phyloP scores from a whole-genome alignment of 2,888 invertebrate species.

The Zygothrica quintamaculata region DNA sequence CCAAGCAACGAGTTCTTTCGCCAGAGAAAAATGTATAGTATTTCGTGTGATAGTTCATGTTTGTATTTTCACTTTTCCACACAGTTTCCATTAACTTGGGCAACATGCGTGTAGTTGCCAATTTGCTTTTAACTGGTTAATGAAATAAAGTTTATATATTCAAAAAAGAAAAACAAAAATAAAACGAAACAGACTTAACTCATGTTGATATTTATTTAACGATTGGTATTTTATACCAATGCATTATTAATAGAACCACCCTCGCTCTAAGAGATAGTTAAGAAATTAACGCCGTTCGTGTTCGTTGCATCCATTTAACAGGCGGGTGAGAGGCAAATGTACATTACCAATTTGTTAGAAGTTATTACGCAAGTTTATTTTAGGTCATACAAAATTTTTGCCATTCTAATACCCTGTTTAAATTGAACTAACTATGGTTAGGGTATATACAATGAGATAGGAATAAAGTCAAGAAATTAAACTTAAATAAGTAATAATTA shows the following conservation, averaged over 20 bases:
- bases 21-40: constrained; percentile 14
- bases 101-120: constrained; percentile 69
- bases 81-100: constrained; percentile 54
- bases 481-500: too few species aligned
- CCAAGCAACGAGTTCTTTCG: constrained; percentile 45
- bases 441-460: too few species aligned
- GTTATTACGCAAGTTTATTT: too few species aligned
- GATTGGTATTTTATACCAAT: too few species aligned
- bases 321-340: too few species aligned
- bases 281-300: constrained; percentile 68
- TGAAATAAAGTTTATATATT: constrained; percentile 62
- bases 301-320: constrained; percentile 41
- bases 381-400: too few species aligned
- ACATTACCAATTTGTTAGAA: constrained; percentile 42
- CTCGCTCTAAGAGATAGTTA: constrained; percentile 42
- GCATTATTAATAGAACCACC: constrained; percentile 11
- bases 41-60: constrained; percentile 16
- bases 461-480: too few species aligned
- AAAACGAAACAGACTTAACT: not conserved
- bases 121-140: constrained; percentile 66
- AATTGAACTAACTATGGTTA: too few species aligned
- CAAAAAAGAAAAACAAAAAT: too few species aligned
- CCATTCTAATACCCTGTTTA: too few species aligned
- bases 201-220: too few species aligned
- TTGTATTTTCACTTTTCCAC: constrained; percentile 68